phyloP scores from a whole-genome alignment of 2,113 vertebrate genomes.

The Tachysurus vachellii region DNA sequence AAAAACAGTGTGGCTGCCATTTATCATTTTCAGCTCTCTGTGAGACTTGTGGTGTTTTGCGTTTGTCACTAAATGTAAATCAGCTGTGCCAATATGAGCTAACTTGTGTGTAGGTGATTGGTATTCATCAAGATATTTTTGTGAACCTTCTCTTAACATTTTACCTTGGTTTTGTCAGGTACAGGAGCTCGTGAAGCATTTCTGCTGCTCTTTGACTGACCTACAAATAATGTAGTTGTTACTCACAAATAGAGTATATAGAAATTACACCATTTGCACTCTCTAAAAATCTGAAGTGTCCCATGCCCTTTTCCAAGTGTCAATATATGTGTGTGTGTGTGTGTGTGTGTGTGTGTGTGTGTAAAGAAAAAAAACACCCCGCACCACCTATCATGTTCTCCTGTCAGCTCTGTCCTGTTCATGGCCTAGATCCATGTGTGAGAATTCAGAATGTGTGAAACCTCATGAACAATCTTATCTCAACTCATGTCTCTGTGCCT shows the following conservation, averaged over 20 bases:
- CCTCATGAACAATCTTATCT: background rate
- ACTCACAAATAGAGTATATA: background rate
- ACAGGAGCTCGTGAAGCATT: background rate
- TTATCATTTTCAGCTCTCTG: background rate
- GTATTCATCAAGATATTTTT: background rate
- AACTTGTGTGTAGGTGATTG: background rate
- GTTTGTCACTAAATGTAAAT: background rate
- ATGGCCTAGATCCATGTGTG: conserved; percentile 13
- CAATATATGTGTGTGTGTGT: background rate
- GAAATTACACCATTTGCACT: background rate
- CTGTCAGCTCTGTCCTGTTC: conserved; percentile 14
- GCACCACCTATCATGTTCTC: conserved; percentile 33
- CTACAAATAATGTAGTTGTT: background rate
- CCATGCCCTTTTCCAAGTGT: background rate
- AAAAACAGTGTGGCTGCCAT: background rate
- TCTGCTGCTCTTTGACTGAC: background rate
- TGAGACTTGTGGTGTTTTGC: background rate
- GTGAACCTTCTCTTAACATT: background rate
- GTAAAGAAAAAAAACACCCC: background rate
- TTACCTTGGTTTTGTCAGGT: background rate
- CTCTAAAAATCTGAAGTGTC: background rate
- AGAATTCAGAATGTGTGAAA: conserved; percentile 28
- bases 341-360: background rate
- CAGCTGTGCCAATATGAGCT: background rate
- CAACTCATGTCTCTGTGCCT: background rate